A percentile compares a stretch with the other conserved stretches of the same genome.
phyloP scores from a whole-genome alignment of 2,888 invertebrate species.

The Ptychoptera contaminata region DNA sequence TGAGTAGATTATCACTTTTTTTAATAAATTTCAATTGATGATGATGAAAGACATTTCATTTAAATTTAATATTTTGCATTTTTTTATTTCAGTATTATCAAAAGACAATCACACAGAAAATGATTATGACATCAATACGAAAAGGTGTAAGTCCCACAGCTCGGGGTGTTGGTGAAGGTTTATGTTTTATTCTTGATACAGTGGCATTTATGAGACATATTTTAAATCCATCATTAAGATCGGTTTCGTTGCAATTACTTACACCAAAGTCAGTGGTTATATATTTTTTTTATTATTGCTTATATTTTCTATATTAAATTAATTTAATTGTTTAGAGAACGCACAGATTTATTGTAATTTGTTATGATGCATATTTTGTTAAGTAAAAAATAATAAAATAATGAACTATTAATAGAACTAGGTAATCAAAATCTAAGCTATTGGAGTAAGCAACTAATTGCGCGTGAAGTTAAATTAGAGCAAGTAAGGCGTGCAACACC shows the following conservation, averaged over 20 bases:
- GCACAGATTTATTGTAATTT: constrained; percentile 49
- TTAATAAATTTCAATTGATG: no score
- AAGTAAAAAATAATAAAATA: constrained; percentile 21
- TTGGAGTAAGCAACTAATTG: constrained; percentile 61
- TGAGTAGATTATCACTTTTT: no score
- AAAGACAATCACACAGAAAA: constrained; percentile 32
- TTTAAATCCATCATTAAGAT: constrained; percentile 56
- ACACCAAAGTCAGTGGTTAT: constrained; percentile 21
- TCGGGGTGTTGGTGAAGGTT: constrained; percentile 25
- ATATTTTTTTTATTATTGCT: background rate
- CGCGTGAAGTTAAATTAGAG: constrained; percentile 68
- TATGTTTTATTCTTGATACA: constrained; percentile 47
- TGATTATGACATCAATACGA: constrained; percentile 41
- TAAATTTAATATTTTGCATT: background rate
- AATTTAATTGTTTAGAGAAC: constrained; percentile 20
- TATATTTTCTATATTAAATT: no score
- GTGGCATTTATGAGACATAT: constrained; percentile 55
- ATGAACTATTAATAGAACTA: constrained; percentile 14
- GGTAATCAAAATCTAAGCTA: constrained; percentile 38
- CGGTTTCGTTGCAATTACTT: constrained; percentile 37
- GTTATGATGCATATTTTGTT: constrained; percentile 55
- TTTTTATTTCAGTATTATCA: constrained; percentile 27
- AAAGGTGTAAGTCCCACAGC: constrained; percentile 39
- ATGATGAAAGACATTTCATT: no score
- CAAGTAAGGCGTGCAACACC: constrained; percentile 44